Evolutionary conservation across 2,888 invertebrate genomes (phyloP).

Genomic region (Mellilla xanthometata): DNA sequence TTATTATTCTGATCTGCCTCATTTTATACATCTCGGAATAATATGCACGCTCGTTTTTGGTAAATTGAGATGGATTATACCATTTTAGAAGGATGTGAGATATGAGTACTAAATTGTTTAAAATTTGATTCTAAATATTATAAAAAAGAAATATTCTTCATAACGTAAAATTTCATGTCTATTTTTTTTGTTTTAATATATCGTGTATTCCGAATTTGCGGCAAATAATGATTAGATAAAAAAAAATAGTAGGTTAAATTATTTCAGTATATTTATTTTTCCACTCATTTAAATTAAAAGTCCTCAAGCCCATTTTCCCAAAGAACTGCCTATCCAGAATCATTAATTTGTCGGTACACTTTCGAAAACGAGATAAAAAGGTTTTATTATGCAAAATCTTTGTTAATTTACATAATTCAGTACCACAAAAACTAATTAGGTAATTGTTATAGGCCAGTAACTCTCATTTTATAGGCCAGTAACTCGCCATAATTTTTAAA

Average conservation of each 20-base stretch:
- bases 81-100: conserved; percentile 8
- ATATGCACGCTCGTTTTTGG: conserved; percentile 12
- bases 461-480: conserved; percentile 3
- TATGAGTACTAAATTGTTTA: conserved; percentile 4
- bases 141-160: no score
- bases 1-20: no score
- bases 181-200: no score
- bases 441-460: conserved; percentile 10
- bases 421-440: conserved; percentile 9
- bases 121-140: background rate
- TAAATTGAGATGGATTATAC: conserved; percentile 20
- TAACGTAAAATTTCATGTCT: no score
- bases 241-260: no score
- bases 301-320: background rate
- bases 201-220: no score
- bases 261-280: no score
- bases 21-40: background rate
- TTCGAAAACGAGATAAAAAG: conserved; percentile 5
- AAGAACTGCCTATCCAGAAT: background rate
- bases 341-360: conserved; percentile 7
- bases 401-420: conserved; percentile 11
- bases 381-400: conserved; percentile 3
- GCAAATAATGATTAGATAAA: no score
- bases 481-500: background rate
- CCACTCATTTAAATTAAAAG: no score